Percentiles rank a stretch among this genome's conserved stretches.
phyloP scores from a whole-genome alignment of 1,140 invertebrate species.

The Drosophila varians region DNA sequence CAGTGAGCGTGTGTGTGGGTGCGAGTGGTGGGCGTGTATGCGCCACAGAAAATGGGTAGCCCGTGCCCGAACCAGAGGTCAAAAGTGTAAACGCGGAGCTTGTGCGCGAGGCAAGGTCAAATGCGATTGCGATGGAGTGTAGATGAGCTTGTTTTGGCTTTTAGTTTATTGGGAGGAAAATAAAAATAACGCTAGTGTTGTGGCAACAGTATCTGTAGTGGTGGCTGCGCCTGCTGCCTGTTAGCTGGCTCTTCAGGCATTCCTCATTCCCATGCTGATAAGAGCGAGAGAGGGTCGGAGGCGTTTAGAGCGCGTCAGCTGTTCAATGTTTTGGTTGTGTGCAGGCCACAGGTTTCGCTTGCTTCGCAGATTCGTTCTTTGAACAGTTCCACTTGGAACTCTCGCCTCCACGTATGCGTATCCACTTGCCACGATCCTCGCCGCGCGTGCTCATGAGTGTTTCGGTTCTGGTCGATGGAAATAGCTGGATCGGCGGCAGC shows the following conservation, averaged over 20 bases:
- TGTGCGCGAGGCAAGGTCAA: slow-evolving; percentile 1
- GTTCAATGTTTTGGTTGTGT: slow-evolving; percentile 75
- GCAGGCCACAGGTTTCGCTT: slow-evolving; percentile 59
- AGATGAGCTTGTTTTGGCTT: slow-evolving; percentile 1
- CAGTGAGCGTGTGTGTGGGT: neutral
- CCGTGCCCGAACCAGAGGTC: slow-evolving; percentile 61
- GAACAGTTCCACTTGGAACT: slow-evolving; percentile 68
- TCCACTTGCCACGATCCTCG: slow-evolving; percentile 11
- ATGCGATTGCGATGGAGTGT: neutral
- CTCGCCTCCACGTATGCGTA: neutral
- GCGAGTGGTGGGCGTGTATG: slow-evolving; percentile 23
- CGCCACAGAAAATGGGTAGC: slow-evolving; percentile 15
- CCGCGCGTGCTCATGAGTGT: slow-evolving; percentile 23
- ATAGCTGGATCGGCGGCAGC: neutral
- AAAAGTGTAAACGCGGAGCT: slow-evolving; percentile 58
- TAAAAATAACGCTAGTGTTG: slow-evolving; percentile 1
- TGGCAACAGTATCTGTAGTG: neutral
- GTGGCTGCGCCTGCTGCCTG: neutral
- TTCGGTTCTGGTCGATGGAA: slow-evolving; percentile 15
- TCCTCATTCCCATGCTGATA: slow-evolving; percentile 70
- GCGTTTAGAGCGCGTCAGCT: slow-evolving; percentile 53
- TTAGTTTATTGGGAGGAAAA: neutral
- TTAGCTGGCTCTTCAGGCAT: slow-evolving; percentile 29
- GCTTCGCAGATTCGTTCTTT: slow-evolving; percentile 45
- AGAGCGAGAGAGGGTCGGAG: slow-evolving; percentile 28